These are phyloP conservation scores for Haliclona indistincta DNA, from an alignment of 37 sponge, comb jelly and placozoan species.

Conservation along the genomic window DNA sequence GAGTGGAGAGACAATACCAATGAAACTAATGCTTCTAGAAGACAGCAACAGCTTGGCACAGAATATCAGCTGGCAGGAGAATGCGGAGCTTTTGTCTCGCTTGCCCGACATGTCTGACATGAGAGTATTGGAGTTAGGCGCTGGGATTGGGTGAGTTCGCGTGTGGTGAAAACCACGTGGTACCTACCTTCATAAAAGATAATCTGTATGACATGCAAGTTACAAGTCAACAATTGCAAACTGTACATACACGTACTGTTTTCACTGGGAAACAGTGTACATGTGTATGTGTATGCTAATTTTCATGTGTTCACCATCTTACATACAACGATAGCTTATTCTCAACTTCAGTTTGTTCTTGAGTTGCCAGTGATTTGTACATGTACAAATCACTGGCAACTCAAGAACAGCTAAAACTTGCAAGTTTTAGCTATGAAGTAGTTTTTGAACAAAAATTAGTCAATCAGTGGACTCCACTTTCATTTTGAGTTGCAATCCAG, in stretches of 20 bases:
- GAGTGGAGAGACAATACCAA: neutral
- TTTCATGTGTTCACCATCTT: neutral
- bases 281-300: neutral
- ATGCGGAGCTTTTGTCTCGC: conserved; percentile 16
- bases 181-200: too few species aligned
- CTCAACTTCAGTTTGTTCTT: too few species aligned
- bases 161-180: too few species aligned
- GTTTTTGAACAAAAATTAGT: too few species aligned
- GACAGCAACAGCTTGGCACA: neutral
- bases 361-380: too few species aligned
- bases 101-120: conserved; percentile 35
- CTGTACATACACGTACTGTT: neutral
- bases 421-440: too few species aligned
- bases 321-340: too few species aligned
- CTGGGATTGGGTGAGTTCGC: conserved; percentile 43
- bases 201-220: too few species aligned
- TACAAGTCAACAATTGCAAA: neutral
- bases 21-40: conserved; percentile 19
- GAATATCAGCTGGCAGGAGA: conserved; percentile 5
- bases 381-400: too few species aligned
- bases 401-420: too few species aligned
- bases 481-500: too few species aligned
- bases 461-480: too few species aligned
- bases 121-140: conserved; percentile 57
- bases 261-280: neutral